Base-by-base conservation (phyloP, 2,113 vertebrate genomes). In the Anoplopoma fimbria region DNA sequence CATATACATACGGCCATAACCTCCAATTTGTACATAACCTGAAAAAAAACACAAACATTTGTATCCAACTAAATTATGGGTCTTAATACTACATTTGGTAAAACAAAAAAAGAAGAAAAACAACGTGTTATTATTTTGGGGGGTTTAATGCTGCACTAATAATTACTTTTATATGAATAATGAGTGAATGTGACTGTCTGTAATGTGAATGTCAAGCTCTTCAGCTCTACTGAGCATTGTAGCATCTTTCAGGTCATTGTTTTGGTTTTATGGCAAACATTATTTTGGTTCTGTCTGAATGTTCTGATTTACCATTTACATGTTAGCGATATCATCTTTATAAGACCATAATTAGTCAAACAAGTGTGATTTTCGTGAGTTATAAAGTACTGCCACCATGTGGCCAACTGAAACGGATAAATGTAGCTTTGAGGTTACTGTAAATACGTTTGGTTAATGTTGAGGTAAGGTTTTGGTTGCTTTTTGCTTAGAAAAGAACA, bases 41-140 rank as follows among this genome's bases (percentile, higher is more conserved):
- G 64, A 69, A 17, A 47, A 72, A 53, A 82, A 65, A 57, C 61
- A 68, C 34, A 70, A 31, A 70, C 49, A 70, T 60, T 51, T 3
- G 2, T 27, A 9, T 65, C 27, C 19, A 27, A 31, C 14, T 29
- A 47, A 33, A 40, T 45, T n/a, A 23, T 21, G 9, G 13, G 60
- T 60, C 0, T 1, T 42, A 27, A 72, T 53, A 12, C 2, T 45
- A 13, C 23, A 49, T 63, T 55, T 55, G 51, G 1, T 57, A n/a
- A 25, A 55, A 53, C 13, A 57, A 27, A 10, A 12, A 55, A 53
- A n/a, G 0, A 10, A 53, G 9, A 9, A n/a, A 9, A 55, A 40
- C n/a, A n/a, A n/a, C n/a, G n/a, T 40, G 12, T 40, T 40, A 9
- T 40, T 3, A 10, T 6, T 7, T 9, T 38, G 36, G 36, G 36